A percentile compares a stretch with the other conserved stretches of the same genome.
Conservation (phyloP, 2,888 invertebrate genomes). For the Liopterus haemorrhoidalis region DNA sequence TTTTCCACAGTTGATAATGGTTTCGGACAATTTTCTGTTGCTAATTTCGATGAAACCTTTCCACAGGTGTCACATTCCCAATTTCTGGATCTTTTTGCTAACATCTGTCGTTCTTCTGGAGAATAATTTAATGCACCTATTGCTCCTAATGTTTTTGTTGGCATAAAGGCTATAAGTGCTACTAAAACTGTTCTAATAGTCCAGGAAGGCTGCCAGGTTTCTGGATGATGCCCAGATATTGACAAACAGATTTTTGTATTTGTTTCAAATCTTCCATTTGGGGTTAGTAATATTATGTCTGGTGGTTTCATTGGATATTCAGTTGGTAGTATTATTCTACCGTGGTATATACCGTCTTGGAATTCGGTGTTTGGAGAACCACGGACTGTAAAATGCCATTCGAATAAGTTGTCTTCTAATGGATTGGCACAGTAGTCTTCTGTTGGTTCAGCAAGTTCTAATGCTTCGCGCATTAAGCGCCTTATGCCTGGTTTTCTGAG, state of each 20-base stretch:
- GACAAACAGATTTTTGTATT: slow-evolving; percentile 93
- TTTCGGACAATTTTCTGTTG: too few species aligned
- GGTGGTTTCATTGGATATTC: slow-evolving; percentile 98
- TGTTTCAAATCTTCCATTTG: slow-evolving; percentile 88
- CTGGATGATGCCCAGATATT: slow-evolving; percentile 95
- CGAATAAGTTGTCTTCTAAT: slow-evolving; percentile 90
- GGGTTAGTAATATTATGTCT: slow-evolving; percentile 85
- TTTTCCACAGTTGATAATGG: too few species aligned
- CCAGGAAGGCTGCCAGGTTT: slow-evolving; percentile 97
- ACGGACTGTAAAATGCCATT: slow-evolving; percentile 95
- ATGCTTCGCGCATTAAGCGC: slow-evolving; percentile 86
- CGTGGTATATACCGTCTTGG: slow-evolving; percentile 87
- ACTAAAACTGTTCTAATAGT: slow-evolving; percentile 88
- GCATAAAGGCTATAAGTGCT: slow-evolving; percentile 92
- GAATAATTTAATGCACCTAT: slow-evolving; percentile 88
- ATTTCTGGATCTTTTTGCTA: slow-evolving; percentile 69
- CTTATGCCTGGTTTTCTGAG: too few species aligned
- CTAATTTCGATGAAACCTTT: slow-evolving; percentile 50
- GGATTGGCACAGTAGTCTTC: slow-evolving; percentile 87
- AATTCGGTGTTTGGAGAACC: slow-evolving; percentile 86
- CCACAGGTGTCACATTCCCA: slow-evolving; percentile 64
- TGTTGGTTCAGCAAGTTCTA: slow-evolving; percentile 77
- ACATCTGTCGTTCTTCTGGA: slow-evolving; percentile 69
- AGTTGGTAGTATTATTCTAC: slow-evolving; percentile 81
- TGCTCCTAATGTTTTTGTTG: slow-evolving; percentile 81